Base-by-base conservation (phyloP, 1,140 invertebrate genomes). In the Theocolax elegans region DNA sequence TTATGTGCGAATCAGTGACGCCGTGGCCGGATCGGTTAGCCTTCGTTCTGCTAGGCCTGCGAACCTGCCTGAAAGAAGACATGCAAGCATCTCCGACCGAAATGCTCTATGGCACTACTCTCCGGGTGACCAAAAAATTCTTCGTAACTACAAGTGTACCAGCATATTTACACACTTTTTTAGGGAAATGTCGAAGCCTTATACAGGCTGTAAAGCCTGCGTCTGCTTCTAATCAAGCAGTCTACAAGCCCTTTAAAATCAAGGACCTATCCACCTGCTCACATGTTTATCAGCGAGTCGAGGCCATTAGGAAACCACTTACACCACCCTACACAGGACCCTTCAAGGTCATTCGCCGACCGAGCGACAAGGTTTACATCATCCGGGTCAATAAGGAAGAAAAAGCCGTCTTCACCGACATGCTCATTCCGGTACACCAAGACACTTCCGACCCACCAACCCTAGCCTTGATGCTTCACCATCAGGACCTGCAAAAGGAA, bases 251-350 rank as follows among this genome's bases (percentile, higher is more conserved):
- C 3, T 73, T 71, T 23, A 29, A 62, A 23, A 70, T 44, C n/a
- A 72, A 72, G 60, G 73, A 75, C 1, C 49, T 80, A 4, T 4
- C 53, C 0, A 63, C 48, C 1, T 71, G 68, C 31, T 53, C 62
- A 6, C 74, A 78, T 38, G 79, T 80, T 7, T 78, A 79, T 38
- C 4, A 77, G 1, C 31, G 46, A 48, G 40, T 51, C 12, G 77
- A 78, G 15, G 46, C 42, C 4, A 58, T 72, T 8, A 67, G 70
- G 17, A 60, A 27, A 31, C 71, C 75, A 9, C 64, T 79, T 10
- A 58, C 76, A 17, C 69, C 75, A 8, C 73, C 73, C 3, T 79
- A 77, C 65, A 53, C 71, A 3, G 76, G 78, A 0, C 77, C 78
- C 1, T 72, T 72, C 35, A 21, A 51, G 27, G 77, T 83, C 0